Percentiles rank a stretch among this genome's conserved stretches.
These are phyloP conservation scores for Xenus cinereus DNA, from an alignment of 2,113 vertebrate species.

Conservation along the genomic window DNA sequence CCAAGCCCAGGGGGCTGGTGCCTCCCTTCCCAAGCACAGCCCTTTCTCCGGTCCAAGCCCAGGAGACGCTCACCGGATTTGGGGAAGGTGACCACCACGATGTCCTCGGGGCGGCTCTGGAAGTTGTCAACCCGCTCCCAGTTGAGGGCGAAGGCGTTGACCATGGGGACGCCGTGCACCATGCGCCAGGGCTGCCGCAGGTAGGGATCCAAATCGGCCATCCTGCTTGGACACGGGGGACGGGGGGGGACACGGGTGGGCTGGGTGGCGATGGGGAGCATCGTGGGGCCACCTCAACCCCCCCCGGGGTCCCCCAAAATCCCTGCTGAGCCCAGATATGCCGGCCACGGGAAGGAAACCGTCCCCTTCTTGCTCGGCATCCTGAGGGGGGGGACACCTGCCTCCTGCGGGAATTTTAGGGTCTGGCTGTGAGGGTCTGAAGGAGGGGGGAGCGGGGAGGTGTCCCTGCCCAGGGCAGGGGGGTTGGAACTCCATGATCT, in stretches of 20 bases:
- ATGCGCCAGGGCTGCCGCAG: constrained; percentile 31
- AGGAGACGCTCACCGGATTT: constrained; percentile 72
- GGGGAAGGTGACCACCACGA: constrained; percentile 70
- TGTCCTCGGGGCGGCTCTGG: constrained; percentile 67
- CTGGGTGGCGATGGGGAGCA: accelerated
- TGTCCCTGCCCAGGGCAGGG: too few relatives aligned
- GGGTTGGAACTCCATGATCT: too few relatives aligned
- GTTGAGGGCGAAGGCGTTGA: constrained; percentile 21
- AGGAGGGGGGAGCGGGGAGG: not conserved
- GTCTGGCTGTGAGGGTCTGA: not conserved
- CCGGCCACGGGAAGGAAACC: not conserved
- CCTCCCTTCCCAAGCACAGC: too few relatives aligned
- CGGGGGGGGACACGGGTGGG: too few relatives aligned
- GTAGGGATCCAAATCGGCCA: not conserved
- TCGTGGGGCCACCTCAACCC: accelerated
- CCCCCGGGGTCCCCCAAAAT: not conserved
- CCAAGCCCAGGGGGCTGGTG: not conserved
- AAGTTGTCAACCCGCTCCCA: constrained; percentile 62
- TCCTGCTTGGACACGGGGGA: not conserved
- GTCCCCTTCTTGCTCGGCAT: not conserved
- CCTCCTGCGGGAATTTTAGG: not conserved
- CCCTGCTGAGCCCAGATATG: not conserved
- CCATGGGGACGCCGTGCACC: constrained; percentile 51
- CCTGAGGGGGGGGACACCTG: too few relatives aligned
- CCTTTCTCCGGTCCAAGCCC: not conserved